A percentile compares a stretch with the other conserved stretches of the same genome.
These are phyloP conservation scores for Antheraea assamensis DNA, from an alignment of 2,888 invertebrate species.

Conservation along the genomic window DNA sequence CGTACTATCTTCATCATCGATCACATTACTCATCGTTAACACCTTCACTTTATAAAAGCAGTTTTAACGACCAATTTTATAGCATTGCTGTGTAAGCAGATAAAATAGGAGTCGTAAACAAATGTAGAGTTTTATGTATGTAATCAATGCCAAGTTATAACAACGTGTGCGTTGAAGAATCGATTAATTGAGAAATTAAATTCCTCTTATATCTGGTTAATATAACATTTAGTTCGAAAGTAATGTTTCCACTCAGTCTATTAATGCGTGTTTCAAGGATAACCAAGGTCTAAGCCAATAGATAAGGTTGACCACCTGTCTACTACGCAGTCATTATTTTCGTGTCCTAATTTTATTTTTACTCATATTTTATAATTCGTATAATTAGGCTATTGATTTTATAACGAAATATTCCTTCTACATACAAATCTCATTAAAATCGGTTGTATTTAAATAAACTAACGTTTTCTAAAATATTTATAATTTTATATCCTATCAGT, in stretches of 20 bases:
- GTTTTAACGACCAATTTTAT: slow-evolving; percentile 10
- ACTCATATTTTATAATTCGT: no score
- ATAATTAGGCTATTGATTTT: no score
- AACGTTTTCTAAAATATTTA: no score
- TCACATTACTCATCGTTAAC: slow-evolving; percentile 42
- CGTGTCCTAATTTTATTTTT: no score
- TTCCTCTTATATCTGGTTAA: not conserved
- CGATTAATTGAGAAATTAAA: not conserved
- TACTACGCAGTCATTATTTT: no score
- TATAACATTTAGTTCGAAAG: not conserved
- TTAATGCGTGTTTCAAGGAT: not conserved
- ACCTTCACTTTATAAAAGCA: slow-evolving; percentile 1
- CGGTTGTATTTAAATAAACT: no score
- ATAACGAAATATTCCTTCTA: no score
- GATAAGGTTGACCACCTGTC: slow-evolving; percentile 46
- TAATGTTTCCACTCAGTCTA: not conserved
- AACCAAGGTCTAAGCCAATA: slow-evolving; percentile 58
- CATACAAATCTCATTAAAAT: no score
- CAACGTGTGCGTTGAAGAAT: not conserved
- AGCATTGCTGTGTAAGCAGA: slow-evolving; percentile 5
- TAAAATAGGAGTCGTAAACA: not conserved
- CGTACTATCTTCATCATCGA: slow-evolving; percentile 39
- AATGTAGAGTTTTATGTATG: slow-evolving; percentile 21
- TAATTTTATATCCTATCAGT: no score
- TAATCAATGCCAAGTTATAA: slow-evolving; percentile 46